Percentiles rank a stretch among this genome's conserved stretches.
phyloP scores from a whole-genome alignment of 2,797 vertebrate genomes.

The Hozukius guyotensis region DNA sequence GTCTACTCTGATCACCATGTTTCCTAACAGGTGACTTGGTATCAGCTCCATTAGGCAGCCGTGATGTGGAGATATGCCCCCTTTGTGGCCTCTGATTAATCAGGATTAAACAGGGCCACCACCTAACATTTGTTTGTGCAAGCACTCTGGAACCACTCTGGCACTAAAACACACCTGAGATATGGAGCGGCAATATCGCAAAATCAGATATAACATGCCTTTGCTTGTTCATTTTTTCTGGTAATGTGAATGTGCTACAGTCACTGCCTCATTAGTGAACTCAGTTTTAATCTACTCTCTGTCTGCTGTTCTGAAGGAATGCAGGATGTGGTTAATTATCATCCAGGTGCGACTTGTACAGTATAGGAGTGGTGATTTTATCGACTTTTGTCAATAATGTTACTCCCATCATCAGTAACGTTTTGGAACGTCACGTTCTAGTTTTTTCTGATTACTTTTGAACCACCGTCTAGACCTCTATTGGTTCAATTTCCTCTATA shows the following conservation, averaged over 20 bases:
- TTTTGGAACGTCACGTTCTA: not conserved
- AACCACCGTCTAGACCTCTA: not conserved
- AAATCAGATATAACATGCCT: not conserved
- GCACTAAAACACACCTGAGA: conserved; percentile 12
- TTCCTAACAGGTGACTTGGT: conserved; percentile 20
- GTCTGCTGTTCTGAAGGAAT: not conserved
- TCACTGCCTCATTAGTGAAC: conserved; percentile 21
- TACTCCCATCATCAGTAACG: not conserved
- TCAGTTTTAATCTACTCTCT: not conserved
- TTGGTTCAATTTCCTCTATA: not conserved
- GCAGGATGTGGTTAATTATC: conserved; percentile 16
- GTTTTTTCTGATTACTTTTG: not conserved
- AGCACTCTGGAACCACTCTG: not conserved
- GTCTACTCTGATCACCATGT: not conserved
- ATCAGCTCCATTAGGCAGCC: conserved; percentile 21
- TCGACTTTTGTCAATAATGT: conserved; percentile 30
- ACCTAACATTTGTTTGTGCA: conserved; percentile 48
- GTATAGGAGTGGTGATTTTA: conserved; percentile 34
- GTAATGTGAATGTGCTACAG: not conserved
- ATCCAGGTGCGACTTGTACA: not conserved
- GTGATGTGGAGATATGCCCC: conserved; percentile 7
- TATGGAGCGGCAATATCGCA: not conserved
- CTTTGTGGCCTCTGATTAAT: conserved; percentile 40
- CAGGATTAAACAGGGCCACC: conserved; percentile 14
- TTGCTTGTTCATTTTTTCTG: conserved; percentile 8